These are phyloP conservation scores for Perognathus longimembris DNA, from an alignment of 2,113 vertebrate genomes.

Conservation along the genomic window DNA sequence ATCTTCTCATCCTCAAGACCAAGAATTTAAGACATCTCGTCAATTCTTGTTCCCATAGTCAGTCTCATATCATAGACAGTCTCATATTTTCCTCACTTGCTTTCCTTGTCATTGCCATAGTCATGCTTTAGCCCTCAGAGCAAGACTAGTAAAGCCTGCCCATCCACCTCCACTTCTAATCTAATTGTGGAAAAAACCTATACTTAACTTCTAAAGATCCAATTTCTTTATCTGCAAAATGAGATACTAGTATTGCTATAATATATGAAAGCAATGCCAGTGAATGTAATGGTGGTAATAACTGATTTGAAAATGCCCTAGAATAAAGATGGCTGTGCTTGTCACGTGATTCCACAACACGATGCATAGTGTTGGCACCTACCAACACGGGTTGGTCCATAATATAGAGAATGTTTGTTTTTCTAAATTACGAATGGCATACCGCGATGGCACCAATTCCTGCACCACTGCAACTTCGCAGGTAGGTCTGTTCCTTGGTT, in stretches of 20 bases:
- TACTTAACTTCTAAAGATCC: neutral
- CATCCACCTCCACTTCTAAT: neutral
- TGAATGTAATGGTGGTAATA: neutral
- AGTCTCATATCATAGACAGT: neutral
- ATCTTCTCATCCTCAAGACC: neutral
- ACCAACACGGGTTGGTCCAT: neutral
- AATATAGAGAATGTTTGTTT: neutral
- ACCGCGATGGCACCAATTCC: slow-evolving; percentile 94
- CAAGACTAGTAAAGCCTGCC: neutral
- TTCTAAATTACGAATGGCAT: slow-evolving; percentile 14
- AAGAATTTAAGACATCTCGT: neutral
- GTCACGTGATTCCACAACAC: neutral
- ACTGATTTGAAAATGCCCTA: neutral
- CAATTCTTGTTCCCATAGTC: neutral
- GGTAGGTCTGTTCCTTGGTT: slow-evolving; percentile 89
- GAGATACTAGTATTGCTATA: neutral
- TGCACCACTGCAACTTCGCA: slow-evolving; percentile 90
- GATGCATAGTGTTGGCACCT: neutral
- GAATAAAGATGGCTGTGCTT: neutral
- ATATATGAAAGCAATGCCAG: neutral
- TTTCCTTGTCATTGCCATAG: neutral
- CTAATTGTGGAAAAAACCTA: slow-evolving; percentile 5
- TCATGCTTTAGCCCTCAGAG: neutral
- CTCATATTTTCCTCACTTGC: neutral
- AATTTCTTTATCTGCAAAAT: slow-evolving; percentile 17